Percentiles rank a stretch among this genome's conserved stretches.
phyloP scores from a whole-genome alignment of 2,888 invertebrate species.

The Frankliniella fusca region DNA sequence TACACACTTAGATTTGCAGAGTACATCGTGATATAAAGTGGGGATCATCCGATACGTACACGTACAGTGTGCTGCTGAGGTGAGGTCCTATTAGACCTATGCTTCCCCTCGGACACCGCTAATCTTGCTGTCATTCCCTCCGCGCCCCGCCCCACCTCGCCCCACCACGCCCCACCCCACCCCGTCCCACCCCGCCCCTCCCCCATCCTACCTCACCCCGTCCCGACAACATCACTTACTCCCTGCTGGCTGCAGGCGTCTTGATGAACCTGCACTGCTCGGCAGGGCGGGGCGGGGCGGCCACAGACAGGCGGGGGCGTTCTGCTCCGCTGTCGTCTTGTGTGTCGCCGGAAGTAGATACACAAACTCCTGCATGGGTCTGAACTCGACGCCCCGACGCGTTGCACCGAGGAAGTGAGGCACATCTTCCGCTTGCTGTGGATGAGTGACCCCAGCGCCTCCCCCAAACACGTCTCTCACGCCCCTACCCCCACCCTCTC shows the following conservation, averaged over 20 bases:
- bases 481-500: not conserved
- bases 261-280: not conserved
- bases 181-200: not conserved
- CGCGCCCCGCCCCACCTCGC: not conserved
- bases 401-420: not conserved
- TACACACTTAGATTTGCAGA: too few species aligned
- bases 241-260: not conserved
- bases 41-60: too few species aligned
- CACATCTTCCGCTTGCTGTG: not conserved
- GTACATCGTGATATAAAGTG: too few species aligned
- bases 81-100: too few species aligned
- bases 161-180: not conserved
- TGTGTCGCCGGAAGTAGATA: not conserved
- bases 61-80: too few species aligned
- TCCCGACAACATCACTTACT: too few species aligned
- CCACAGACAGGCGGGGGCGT: not conserved
- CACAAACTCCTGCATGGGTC: too few species aligned
- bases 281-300: not conserved
- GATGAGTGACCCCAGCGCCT: not conserved
- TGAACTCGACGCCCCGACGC: too few species aligned
- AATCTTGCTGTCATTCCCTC: too few species aligned
- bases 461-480: not conserved
- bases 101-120: too few species aligned
- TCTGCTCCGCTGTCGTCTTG: not conserved
- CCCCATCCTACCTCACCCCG: too few species aligned